Evolutionary conservation across 2,888 invertebrate genomes (phyloP).

Genomic region (Tortricodes alternella): DNA sequence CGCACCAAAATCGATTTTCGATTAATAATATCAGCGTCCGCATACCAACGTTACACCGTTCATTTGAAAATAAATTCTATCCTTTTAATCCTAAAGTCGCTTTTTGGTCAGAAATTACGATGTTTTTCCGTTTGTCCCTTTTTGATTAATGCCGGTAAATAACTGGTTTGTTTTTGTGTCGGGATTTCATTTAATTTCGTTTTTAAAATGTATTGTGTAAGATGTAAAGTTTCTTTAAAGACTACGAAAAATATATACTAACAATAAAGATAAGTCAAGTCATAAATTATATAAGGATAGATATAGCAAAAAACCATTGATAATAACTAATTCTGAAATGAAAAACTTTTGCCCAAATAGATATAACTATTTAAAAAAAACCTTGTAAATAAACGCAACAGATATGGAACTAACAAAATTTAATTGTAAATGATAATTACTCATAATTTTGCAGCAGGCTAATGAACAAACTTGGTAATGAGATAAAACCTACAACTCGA

Average conservation of each 20-base stretch:
- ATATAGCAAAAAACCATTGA: too few relatives aligned
- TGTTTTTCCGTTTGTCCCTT: conserved; percentile 25
- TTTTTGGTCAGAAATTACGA: not conserved
- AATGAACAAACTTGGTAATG: conserved; percentile 54
- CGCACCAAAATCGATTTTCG: not conserved
- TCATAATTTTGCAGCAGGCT: conserved; percentile 32
- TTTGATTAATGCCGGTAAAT: conserved; percentile 30
- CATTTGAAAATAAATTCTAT: conserved; percentile 14
- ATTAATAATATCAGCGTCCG: not conserved
- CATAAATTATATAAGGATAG: too few relatives aligned
- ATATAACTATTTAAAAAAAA: not conserved
- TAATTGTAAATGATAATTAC: conserved; percentile 29
- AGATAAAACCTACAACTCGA: conserved; percentile 31
- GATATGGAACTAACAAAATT: conserved; percentile 17
- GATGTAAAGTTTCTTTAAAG: not conserved
- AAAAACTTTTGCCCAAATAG: too few relatives aligned
- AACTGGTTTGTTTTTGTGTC: conserved; percentile 25
- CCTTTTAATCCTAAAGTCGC: conserved; percentile 3
- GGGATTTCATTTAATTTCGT: conserved; percentile 24
- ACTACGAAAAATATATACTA: not conserved
- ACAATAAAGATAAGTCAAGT: too few relatives aligned
- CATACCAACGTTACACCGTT: conserved; percentile 11
- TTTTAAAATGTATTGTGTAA: conserved; percentile 1
- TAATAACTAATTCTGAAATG: too few relatives aligned
- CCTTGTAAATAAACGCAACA: not conserved